Evolutionary conservation across 2,113 vertebrate species (phyloP).

Genomic region (Pangasianodon gigas): DNA sequence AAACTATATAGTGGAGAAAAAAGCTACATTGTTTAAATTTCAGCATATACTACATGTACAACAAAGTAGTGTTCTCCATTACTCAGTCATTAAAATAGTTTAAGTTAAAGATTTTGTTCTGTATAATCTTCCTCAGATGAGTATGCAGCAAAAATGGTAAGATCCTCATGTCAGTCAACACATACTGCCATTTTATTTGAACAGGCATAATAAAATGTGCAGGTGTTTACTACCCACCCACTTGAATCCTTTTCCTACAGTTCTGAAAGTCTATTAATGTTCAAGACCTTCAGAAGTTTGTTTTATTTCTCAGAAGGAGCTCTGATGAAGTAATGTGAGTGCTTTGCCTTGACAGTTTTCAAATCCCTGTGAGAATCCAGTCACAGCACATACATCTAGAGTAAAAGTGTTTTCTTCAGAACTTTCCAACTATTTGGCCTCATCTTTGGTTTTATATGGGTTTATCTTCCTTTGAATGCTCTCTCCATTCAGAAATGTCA

Average conservation of each 20-base stretch:
- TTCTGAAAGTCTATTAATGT: background rate
- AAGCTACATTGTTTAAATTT: background rate
- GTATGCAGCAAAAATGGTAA: background rate
- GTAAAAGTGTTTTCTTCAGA: background rate
- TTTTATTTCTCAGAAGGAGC: background rate
- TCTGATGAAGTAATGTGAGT: background rate
- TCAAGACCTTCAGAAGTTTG: background rate
- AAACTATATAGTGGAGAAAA: background rate
- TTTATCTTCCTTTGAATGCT: conserved; percentile 41
- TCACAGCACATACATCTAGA: background rate
- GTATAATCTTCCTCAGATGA: background rate
- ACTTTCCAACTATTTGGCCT: background rate
- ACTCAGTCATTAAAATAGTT: background rate
- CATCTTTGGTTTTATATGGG: conserved; percentile 22
- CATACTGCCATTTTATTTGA: background rate
- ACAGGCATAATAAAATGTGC: too few species aligned
- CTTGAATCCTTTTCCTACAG: background rate
- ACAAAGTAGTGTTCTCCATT: background rate
- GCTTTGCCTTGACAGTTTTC: background rate
- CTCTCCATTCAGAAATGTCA: conserved; percentile 7
- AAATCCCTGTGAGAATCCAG: background rate
- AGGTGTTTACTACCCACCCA: background rate
- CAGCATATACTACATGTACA: background rate
- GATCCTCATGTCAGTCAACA: background rate
- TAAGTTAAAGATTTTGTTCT: background rate